Base-by-base conservation (phyloP, 35 echinoderm and acorn worm genomes). In the Ptychodera flava region DNA sequence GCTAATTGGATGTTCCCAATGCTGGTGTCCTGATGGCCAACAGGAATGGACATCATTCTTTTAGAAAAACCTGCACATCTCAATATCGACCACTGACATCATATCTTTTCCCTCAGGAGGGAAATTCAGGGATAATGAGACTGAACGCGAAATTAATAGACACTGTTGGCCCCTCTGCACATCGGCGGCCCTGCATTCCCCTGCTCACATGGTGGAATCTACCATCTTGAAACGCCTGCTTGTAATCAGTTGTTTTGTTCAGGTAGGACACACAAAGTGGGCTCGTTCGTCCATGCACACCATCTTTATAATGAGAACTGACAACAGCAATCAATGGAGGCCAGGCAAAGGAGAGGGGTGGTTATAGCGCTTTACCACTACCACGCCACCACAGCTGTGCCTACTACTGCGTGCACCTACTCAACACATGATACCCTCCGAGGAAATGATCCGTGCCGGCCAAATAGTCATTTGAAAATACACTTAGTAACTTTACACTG, bases 231-330 rank as follows among this genome's bases (percentile, higher is more conserved):
- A 64, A 64, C 22, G 6, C 45, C 45, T 64, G 6, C 45, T 64
- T 64, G 45, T 64, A 64, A 64, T 64, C 45, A 64, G 45, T 64
- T 64, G 45, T 64, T 64, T 64, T 64, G 45, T 64, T 64, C 45
- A 64, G 45, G 6, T 64, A 12, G 22, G 45, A 12, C 45, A 64
- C 22, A 64, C 45, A 64, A 64, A 12, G 22, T 64, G 22, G 45
- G 45, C 22, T 22, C 45, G 22, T 64, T 64, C 45, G 22, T 64
- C 45, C 45, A 64, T 64, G 22, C 6, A 64, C 45, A 64, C 45
- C 45, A 64, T 64, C 45, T 64, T 64, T 22, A 64, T 64, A 64
- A 64, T 64, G 45, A 64, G 22, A 64, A 64, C 45, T 64, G 45
- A 64, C 45, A 64, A 64, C 22, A 64, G 6, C 6, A 64, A 22